A percentile compares a stretch with the other conserved stretches of the same genome.
These are phyloP conservation scores for Discoglossus pictus DNA, from an alignment of 2,797 vertebrate species.

Conservation along the genomic window DNA sequence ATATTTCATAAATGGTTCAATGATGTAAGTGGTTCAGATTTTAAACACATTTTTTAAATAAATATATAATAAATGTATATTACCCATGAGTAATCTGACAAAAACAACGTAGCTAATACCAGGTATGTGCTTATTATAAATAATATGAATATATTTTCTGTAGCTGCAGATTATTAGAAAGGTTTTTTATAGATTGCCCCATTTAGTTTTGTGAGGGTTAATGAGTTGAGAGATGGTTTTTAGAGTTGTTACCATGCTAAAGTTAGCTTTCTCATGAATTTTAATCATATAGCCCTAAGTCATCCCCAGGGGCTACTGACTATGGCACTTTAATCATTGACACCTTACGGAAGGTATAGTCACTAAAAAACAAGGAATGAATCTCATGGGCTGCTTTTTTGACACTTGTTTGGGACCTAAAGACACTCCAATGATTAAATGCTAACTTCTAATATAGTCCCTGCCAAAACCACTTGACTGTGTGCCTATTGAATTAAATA, in stretches of 20 bases:
- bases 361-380: constrained; percentile 51
- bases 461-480: constrained; percentile 11
- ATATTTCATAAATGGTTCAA: too few relatives aligned
- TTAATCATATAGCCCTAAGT: constrained; percentile 50
- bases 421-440: constrained; percentile 48
- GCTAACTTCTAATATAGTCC: constrained; percentile 25
- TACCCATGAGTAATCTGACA: too few relatives aligned
- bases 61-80: too few relatives aligned
- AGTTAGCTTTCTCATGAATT: constrained; percentile 49
- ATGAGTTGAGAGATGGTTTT: constrained; percentile 21
- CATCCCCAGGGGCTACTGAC: constrained; percentile 51
- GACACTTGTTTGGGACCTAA: constrained; percentile 13
- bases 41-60: too few relatives aligned
- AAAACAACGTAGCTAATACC: too few relatives aligned
- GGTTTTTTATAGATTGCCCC: too few relatives aligned
- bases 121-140: too few relatives aligned
- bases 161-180: too few relatives aligned
- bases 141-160: too few relatives aligned
- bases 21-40: too few relatives aligned
- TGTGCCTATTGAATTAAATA: constrained; percentile 16
- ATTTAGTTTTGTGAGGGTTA: constrained; percentile 7
- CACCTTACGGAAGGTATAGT: constrained; percentile 42
- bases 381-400: background rate
- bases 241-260: constrained; percentile 50
- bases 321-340: constrained; percentile 21